Evolutionary conservation across 1,140 invertebrate genomes (phyloP), one percentile per base, ranked within the genome.

Genomic region (Bombus picipes): DNA sequence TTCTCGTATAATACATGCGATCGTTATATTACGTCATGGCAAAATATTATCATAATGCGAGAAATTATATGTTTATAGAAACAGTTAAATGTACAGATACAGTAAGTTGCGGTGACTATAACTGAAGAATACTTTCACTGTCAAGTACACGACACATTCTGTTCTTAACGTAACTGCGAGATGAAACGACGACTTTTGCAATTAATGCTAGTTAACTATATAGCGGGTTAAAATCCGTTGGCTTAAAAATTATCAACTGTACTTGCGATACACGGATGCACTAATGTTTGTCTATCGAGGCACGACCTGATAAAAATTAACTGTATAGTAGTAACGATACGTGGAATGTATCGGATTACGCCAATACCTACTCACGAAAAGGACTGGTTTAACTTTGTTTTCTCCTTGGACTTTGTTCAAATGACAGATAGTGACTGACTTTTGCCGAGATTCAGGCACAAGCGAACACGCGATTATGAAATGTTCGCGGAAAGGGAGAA

Each of bases 341-440:
- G 25, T 72, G 2, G 28, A 72, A 41, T 22, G 4, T 18, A 6
- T 22, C 0, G 3, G 6, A 28, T 28, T 71, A 39, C 25, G 28
- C 0, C 8, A 74, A 74, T 32, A 9, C 0, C 2, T 57, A 34
- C 0, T 1, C 10, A 3, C 0, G 10, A 1, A 12, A 18, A 25
- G 10, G 32, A n/a, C 4, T 57, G 37, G n/a, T 37, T 15, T 1
- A 66, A 47, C 22, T 41, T 34, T 77, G 3, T 39, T 39, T 32
- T 39, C 43, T 78, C 75, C 18, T 76, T 59, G 65, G 47, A 84
- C 39, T 84, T 78, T 57, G 75, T 22, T 8, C 37, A 15, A 22
- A 34, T 18, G 28, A 43, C 1, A 10, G 12, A 43, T 3, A 32
- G 28, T 32, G 10, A 25, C 1, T 37, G 12, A 53, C 0, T 37